Conservation (phyloP, 1,140 invertebrate genomes). For the Penaeus indicus region DNA sequence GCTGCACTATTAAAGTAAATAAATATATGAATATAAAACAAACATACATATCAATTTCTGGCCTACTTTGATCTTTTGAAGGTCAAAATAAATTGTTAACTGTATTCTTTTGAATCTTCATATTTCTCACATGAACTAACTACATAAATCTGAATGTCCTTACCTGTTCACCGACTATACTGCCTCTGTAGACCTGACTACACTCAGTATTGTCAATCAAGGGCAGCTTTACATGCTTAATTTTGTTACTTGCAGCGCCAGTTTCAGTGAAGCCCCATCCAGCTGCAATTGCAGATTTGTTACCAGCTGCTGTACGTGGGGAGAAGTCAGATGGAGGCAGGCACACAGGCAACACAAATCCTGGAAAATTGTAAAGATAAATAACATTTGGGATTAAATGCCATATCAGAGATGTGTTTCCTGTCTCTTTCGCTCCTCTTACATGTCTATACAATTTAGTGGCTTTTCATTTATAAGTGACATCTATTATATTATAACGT, state of each 20-base stretch:
- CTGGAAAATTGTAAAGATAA: background rate
- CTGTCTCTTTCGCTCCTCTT: background rate
- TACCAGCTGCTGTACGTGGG: background rate
- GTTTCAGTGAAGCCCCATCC: conserved; percentile 48
- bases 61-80: no score
- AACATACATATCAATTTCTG: no score
- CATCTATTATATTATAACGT: no score
- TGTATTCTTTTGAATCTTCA: no score
- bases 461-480: no score
- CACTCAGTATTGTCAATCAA: conserved; percentile 10
- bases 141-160: background rate
- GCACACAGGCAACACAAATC: conserved; percentile 26
- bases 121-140: no score
- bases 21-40: no score
- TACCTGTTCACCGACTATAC: conserved; percentile 33
- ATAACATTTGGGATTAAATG: background rate
- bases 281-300: background rate
- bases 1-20: no score
- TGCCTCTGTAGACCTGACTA: conserved; percentile 26
- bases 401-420: background rate
- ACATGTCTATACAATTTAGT: no score
- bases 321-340: conserved; percentile 17
- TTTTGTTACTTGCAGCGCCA: background rate
- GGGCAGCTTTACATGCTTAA: background rate
- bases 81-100: no score